Base-by-base conservation (phyloP, 2,797 vertebrate species). In the Cyprinella venusta region DNA sequence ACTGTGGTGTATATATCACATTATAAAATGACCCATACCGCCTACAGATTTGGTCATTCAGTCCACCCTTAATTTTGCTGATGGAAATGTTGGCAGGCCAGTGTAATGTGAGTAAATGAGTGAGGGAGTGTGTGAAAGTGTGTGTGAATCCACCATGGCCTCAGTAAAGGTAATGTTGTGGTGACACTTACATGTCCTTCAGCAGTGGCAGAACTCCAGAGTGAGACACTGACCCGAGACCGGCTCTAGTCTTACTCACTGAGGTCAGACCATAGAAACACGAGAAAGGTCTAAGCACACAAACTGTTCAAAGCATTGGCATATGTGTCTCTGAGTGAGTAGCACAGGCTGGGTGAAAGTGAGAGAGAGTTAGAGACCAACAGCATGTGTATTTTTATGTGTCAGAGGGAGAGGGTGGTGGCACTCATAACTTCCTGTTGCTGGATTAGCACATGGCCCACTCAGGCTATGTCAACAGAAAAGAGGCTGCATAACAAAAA, bases 381-480 rank as follows among this genome's bases (percentile, higher is more conserved):
- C 26, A 24, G 3, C 21, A 8, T 71, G 54, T 72, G 72, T 78
- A 75, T 83, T 76, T 30, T 56, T 77, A 56, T 54, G 45, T 81
- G 75, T 77, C 8, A 63, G 52, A 72, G 67, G 82, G n/a, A 72
- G 74, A 82, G 79, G 38, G 76, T 74, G 83, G 84, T 84, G 19
- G 86, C 71, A 89, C 86, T 84, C 86, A 82, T 84, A 82, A 90
- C 88, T 91, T 92, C 90, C 91, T 93, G 88, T 82, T 85, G 71
- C 79, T 90, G 81, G 71, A 87, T 90, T 88, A 90, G 84, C 87
- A 88, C 86, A 90, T 90, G 89, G 89, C 87, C 87, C 87, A 88
- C 81, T 87, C 85, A 87, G 86, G 83, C 92, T 91, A 89, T 91
- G 91, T 90, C 93, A 94, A 94, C 92, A 94, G 88, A 90, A 92